Percentiles rank a stretch among this genome's conserved stretches.
Evolutionary conservation across 30 jellyfish, hydroid and myxozoan genomes (phyloP).

Genomic region (Cassiopea andromeda): DNA sequence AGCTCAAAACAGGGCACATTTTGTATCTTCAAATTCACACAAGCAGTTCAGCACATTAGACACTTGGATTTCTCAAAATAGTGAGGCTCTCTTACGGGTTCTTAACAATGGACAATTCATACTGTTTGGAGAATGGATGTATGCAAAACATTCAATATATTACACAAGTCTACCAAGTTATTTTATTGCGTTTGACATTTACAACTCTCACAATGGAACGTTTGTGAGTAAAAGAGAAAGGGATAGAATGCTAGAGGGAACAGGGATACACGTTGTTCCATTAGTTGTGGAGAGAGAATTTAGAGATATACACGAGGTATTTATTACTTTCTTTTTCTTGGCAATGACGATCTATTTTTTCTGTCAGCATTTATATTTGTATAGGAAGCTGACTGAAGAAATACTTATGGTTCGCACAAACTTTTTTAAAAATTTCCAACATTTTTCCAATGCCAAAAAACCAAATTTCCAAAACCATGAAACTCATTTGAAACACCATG

Average conservation of each 20-base stretch:
- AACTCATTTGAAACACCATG: too few relatives aligned
- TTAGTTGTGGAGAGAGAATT: conserved; percentile 58
- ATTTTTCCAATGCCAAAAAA: too few relatives aligned
- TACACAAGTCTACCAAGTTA: conserved; percentile 71
- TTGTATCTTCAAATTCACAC: conserved; percentile 70
- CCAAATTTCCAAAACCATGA: too few relatives aligned
- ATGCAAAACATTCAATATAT: conserved; percentile 86
- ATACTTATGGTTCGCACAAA: too few relatives aligned
- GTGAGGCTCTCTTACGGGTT: conserved; percentile 28
- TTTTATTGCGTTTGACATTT: conserved; percentile 88
- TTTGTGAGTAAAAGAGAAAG: conserved; percentile 57
- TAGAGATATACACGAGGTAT: conserved; percentile 58
- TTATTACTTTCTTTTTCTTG: not conserved
- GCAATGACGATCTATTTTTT: too few relatives aligned
- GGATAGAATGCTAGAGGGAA: conserved; percentile 58
- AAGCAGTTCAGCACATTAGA: conserved; percentile 81
- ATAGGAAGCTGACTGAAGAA: too few relatives aligned
- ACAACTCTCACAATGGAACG: conserved; percentile 20
- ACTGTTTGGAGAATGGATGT: conserved; percentile 92
- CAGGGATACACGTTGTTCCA: conserved; percentile 64
- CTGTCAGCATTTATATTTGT: too few relatives aligned
- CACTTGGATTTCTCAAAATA: conserved; percentile 68
- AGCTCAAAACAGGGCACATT: conserved; percentile 90
- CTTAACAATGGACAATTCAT: conserved; percentile 56
- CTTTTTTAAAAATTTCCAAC: too few relatives aligned